phyloP scores from a whole-genome alignment of 2,797 vertebrate genomes.

The Lerista edwardsae region DNA sequence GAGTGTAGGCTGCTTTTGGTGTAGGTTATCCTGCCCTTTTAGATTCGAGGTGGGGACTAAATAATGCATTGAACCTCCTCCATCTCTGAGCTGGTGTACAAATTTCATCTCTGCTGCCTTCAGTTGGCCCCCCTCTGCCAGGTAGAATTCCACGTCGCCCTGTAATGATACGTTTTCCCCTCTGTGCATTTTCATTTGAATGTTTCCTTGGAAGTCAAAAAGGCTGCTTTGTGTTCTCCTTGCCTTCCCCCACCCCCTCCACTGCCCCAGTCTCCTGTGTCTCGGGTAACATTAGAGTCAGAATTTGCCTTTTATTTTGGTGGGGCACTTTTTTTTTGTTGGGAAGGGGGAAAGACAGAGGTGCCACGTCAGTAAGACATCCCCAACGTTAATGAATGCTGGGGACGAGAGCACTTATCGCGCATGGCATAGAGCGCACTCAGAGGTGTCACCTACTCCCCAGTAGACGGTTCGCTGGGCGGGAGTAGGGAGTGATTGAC shows the following conservation, averaged over 20 bases:
- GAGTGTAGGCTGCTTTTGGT: background rate
- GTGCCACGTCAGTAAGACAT: background rate
- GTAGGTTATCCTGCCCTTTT: background rate
- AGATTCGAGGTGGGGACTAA: accelerated
- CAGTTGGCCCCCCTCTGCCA: background rate
- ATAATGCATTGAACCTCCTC: background rate
- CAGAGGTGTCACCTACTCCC: no score
- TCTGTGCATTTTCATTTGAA: no score
- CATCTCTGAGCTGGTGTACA: background rate
- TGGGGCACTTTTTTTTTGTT: background rate
- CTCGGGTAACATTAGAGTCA: background rate
- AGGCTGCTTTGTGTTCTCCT: background rate
- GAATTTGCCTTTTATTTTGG: accelerated
- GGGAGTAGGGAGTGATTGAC: no score
- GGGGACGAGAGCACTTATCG: background rate
- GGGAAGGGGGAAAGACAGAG: slow-evolving; percentile 20
- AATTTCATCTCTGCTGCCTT: background rate
- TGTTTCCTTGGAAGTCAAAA: accelerated
- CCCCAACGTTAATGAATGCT: background rate
- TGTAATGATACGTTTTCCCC: no score
- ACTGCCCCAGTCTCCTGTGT: background rate
- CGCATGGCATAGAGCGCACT: background rate
- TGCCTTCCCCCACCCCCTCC: background rate
- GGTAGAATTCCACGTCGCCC: background rate
- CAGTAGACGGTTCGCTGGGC: no score